Conservation (phyloP, 2,113 vertebrate genomes). For the Calypte anna region DNA sequence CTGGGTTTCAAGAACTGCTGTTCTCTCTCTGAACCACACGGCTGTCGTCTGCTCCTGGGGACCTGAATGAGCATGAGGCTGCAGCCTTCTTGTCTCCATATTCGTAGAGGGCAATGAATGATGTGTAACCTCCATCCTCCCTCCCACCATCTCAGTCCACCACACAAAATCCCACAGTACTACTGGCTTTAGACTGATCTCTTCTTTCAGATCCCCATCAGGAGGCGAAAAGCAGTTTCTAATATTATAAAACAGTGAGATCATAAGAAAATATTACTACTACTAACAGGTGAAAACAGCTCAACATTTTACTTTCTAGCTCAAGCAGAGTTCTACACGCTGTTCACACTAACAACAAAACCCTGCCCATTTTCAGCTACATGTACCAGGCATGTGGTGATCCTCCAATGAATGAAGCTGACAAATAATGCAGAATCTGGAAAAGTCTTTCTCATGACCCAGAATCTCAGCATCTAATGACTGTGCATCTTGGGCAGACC, state of each 20-base stretch:
- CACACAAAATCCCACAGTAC: too few relatives aligned
- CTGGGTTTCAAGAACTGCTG: background rate
- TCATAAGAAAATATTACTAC: background rate
- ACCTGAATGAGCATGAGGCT: background rate
- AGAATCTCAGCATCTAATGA: background rate
- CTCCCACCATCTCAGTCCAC: too few relatives aligned
- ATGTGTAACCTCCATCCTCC: accelerated
- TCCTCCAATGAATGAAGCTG: background rate
- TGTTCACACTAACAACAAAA: background rate
- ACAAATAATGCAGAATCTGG: background rate
- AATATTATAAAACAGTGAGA: background rate
- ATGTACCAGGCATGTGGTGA: accelerated
- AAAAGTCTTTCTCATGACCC: background rate
- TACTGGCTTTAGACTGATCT: background rate
- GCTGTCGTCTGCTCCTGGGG: background rate
- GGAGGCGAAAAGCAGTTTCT: background rate
- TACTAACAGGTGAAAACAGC: background rate
- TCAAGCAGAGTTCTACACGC: background rate
- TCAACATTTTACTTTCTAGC: background rate
- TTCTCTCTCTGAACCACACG: background rate
- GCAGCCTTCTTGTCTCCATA: background rate
- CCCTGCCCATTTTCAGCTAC: background rate
- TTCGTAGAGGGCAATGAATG: background rate
- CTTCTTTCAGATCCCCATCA: background rate
- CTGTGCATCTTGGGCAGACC: background rate